Percentiles rank a stretch among this genome's conserved stretches.
These are phyloP conservation scores for Halocynthia roretzi DNA, from an alignment of 23 tunicate species.

Conservation along the genomic window DNA sequence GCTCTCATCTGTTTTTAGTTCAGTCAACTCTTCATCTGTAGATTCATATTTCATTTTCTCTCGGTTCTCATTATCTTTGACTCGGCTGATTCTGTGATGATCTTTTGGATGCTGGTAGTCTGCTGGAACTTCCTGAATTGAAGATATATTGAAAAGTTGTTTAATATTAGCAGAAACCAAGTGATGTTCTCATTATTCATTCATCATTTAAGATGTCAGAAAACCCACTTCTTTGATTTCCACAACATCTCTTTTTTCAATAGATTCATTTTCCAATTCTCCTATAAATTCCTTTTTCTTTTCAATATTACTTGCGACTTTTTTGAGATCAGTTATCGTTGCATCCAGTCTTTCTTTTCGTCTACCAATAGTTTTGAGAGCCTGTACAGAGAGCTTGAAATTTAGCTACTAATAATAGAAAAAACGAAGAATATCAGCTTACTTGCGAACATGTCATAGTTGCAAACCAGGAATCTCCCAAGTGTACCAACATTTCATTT, in stretches of 20 bases:
- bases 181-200: neutral
- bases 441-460: slow-evolving; percentile 79
- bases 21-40: neutral
- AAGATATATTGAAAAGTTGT: neutral
- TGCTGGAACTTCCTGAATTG: slow-evolving; percentile 38
- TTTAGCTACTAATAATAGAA: neutral
- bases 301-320: slow-evolving; percentile 42
- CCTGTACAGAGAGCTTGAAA: slow-evolving; percentile 24
- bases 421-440: neutral
- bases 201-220: neutral
- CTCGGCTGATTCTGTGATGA: slow-evolving; percentile 57
- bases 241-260: slow-evolving; percentile 1
- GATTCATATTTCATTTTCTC: too few species aligned
- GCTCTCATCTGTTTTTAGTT: too few species aligned
- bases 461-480: slow-evolving; percentile 86
- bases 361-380: slow-evolving; percentile 52
- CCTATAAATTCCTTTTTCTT: slow-evolving; percentile 33
- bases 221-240: slow-evolving; percentile 17
- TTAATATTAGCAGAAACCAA: neutral
- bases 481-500: slow-evolving; percentile 76
- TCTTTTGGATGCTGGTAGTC: slow-evolving; percentile 65
- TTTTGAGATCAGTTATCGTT: slow-evolving; percentile 58
- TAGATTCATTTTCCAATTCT: slow-evolving; percentile 13
- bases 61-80: slow-evolving; percentile 5
- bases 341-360: slow-evolving; percentile 42